phyloP scores from a whole-genome alignment of 2,888 invertebrate genomes.

The Drosophila quinaria region DNA sequence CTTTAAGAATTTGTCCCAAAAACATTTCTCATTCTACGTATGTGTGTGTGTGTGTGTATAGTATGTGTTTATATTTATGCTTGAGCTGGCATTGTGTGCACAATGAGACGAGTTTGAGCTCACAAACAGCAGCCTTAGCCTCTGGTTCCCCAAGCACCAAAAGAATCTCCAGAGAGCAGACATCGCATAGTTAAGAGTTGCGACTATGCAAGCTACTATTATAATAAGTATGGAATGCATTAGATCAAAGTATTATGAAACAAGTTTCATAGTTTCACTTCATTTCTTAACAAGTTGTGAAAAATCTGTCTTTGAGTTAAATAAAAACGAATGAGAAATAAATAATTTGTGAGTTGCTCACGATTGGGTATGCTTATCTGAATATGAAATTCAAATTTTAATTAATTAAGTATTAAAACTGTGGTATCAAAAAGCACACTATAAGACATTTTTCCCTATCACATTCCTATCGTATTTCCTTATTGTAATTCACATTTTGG shows the following conservation, averaged over 20 bases:
- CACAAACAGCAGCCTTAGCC: constrained; percentile 21
- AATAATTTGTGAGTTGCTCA: background rate
- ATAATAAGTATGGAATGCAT: constrained; percentile 28
- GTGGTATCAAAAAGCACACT: too few relatives aligned
- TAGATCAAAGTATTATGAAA: constrained; percentile 36
- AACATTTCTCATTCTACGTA: constrained; percentile 11
- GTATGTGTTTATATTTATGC: constrained; percentile 24
- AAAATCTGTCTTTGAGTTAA: background rate
- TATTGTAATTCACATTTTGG: too few relatives aligned
- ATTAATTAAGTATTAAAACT: background rate
- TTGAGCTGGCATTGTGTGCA: constrained; percentile 51
- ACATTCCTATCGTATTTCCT: too few relatives aligned
- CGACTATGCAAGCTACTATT: constrained; percentile 19
- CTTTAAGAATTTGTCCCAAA: constrained; percentile 66
- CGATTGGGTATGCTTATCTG: background rate
- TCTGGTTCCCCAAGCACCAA: constrained; percentile 5
- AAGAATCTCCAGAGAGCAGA: background rate
- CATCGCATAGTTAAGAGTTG: constrained; percentile 17
- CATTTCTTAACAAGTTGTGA: constrained; percentile 2
- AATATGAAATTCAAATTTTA: constrained; percentile 8
- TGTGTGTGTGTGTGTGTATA: constrained; percentile 2
- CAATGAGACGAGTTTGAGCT: constrained; percentile 42
- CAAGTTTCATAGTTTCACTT: constrained; percentile 6
- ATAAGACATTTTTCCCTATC: too few relatives aligned
- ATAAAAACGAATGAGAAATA: background rate